Base-by-base conservation (phyloP, 2,888 invertebrate species). In the Hydrotaea diabolus region DNA sequence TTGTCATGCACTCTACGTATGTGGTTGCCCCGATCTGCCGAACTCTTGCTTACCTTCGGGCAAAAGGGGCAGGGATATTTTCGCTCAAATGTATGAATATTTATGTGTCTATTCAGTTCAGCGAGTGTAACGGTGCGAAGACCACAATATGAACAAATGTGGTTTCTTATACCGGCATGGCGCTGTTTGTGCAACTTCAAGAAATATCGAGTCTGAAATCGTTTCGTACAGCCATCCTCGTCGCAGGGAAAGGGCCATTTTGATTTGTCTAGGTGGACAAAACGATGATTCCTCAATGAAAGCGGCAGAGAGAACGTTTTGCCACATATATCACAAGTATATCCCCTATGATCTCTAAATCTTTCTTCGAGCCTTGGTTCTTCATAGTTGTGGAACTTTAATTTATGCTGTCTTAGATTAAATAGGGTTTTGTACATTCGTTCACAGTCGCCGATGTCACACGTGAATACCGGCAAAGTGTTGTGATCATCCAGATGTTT, bases 131-230 rank as follows among this genome's bases (percentile, higher is more conserved):
- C 90, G 80, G 91, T 91, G 2, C 87, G 87, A 86, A 89, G 86
- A 39, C 90, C 91, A 73, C 91, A 92, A 36, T 89, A 87, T 0
- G 91, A 88, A 21, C 91, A 92, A 13, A 85, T 86, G 19, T 88
- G 91, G 81, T 92, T 91, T 66, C 90, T 91, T 1, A 92, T 90
- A 1, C 91, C 92, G 0, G 89, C 89, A 77, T 92, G 91, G 0
- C 92, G 91, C 88, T 91, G 88, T 87, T 89, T 87, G 49, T 92
- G 92, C 9, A 91, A 88, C 71, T 89, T 91, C 0, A 92, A 86
- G 57, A 91, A 88, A 21, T 90, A 88, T 19, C 88, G 88, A 62
- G 86, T 91, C 8, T 88, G 87, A 59, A 90, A 92, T 8, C 89
- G 87, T 43, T 88, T 85, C 0, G 75, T 9, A 21, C 91, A 91